Conservation (phyloP, 2,888 invertebrate species). For the Campopleginae sp. region DNA sequence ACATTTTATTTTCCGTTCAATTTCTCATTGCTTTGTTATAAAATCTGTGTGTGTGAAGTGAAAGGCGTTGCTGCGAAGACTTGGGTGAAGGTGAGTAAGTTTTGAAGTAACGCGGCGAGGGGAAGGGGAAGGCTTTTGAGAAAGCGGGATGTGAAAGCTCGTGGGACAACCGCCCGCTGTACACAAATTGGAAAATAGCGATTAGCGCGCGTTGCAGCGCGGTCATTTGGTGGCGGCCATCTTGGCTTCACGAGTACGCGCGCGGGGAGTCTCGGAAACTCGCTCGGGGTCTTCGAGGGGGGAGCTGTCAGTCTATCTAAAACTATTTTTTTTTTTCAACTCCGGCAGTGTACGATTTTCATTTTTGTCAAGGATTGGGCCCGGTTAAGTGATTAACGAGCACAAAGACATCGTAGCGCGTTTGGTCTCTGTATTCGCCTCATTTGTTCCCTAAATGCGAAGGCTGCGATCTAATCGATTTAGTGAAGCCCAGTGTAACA, state of each 20-base stretch:
- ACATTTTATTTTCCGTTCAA: slow-evolving; percentile 15
- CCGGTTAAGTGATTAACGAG: not conserved
- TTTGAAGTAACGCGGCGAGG: slow-evolving; percentile 3
- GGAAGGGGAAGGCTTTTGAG: not conserved
- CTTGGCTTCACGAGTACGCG: slow-evolving; percentile 62
- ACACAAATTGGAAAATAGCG: slow-evolving; percentile 36
- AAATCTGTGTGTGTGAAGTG: slow-evolving; percentile 12
- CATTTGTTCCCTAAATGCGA: slow-evolving; percentile 30
- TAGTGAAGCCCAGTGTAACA: slow-evolving; percentile 4
- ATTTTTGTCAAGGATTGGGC: not conserved
- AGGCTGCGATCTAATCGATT: slow-evolving; percentile 52
- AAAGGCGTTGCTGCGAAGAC: slow-evolving; percentile 16
- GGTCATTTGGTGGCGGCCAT: slow-evolving; percentile 66
- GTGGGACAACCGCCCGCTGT: slow-evolving; percentile 31
- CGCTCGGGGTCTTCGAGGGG: slow-evolving; percentile 59
- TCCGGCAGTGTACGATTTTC: slow-evolving; percentile 13
- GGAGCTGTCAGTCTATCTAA: slow-evolving; percentile 70
- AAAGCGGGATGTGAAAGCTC: slow-evolving; percentile 25
- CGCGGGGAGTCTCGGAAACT: slow-evolving; percentile 41
- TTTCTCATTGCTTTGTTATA: slow-evolving; percentile 18
- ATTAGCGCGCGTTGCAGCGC: slow-evolving; percentile 37
- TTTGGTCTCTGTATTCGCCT: slow-evolving; percentile 13
- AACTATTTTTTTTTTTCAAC: slow-evolving; percentile 52
- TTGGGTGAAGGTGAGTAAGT: slow-evolving; percentile 47
- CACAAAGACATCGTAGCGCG: slow-evolving; percentile 2